Evolutionary conservation across 2,888 invertebrate genomes (phyloP).

Genomic region (Eilema depressum): DNA sequence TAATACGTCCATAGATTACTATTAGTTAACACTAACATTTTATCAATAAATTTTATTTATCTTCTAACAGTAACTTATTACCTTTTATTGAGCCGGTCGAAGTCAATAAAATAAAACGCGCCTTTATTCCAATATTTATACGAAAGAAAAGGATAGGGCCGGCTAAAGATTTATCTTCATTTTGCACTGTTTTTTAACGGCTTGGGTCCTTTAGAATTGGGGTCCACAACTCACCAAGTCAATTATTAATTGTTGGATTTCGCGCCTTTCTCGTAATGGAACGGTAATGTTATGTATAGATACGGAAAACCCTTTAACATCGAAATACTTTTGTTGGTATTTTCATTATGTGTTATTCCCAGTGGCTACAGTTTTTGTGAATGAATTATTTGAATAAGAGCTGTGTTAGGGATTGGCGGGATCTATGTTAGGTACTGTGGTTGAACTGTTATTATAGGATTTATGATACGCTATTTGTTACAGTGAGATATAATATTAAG

Average conservation of each 20-base stretch:
- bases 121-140: conserved; percentile 39
- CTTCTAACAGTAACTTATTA: conserved; percentile 26
- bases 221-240: conserved; percentile 33
- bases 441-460: not conserved
- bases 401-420: not conserved
- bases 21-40: conserved; percentile 5
- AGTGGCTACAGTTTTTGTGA: not conserved
- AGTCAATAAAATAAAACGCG: conserved; percentile 39
- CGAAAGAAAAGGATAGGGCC: conserved; percentile 30
- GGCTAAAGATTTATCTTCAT: conserved; percentile 46
- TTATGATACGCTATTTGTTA: not conserved
- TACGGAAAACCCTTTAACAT: not conserved
- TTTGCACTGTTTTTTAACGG: conserved; percentile 41
- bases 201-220: conserved; percentile 29
- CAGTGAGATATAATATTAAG: not conserved
- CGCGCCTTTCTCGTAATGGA: conserved; percentile 5
- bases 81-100: conserved; percentile 12
- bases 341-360: not conserved
- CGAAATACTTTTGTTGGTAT: not conserved
- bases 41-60: conserved; percentile 16
- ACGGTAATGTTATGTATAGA: conserved; percentile 11
- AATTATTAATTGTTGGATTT: conserved; percentile 40
- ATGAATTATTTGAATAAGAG: not conserved
- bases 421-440: not conserved
- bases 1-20: not conserved